Evolutionary conservation across 2,113 vertebrate species (phyloP).

Genomic region (Falco punctatus): DNA sequence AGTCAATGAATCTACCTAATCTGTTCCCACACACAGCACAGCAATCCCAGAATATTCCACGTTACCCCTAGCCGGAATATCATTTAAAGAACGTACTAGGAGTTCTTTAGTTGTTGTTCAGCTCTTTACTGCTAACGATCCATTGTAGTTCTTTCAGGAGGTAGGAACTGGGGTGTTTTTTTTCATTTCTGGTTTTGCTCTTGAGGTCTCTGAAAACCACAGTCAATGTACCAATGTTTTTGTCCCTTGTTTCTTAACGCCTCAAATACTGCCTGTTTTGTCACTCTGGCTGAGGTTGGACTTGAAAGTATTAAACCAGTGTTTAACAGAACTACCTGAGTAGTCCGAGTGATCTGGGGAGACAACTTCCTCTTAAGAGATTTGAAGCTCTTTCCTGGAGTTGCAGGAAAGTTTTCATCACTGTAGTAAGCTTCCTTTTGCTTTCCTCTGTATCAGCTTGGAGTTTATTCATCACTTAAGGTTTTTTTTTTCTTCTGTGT

Average conservation of each 20-base stretch:
- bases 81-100: not conserved
- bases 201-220: not conserved
- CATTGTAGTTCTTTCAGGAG: not conserved
- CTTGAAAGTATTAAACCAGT: not conserved
- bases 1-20: not conserved
- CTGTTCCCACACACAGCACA: not conserved
- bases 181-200: not conserved
- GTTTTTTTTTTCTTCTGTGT: not conserved
- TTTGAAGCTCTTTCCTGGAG: conserved; percentile 15
- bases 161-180: not conserved
- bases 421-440: not conserved
- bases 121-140: not conserved
- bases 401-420: not conserved
- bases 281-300: not conserved
- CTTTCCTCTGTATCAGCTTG: not conserved
- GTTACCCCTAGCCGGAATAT: not conserved
- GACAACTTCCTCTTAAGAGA: conserved; percentile 21
- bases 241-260: not conserved
- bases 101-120: not conserved
- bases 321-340: not conserved
- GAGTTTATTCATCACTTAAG: not conserved
- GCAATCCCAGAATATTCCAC: not conserved
- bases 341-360: not conserved
- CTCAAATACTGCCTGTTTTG: not conserved
- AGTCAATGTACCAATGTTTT: not conserved